Conservation (phyloP, 2,797 vertebrate genomes). For the Tinamus major region DNA sequence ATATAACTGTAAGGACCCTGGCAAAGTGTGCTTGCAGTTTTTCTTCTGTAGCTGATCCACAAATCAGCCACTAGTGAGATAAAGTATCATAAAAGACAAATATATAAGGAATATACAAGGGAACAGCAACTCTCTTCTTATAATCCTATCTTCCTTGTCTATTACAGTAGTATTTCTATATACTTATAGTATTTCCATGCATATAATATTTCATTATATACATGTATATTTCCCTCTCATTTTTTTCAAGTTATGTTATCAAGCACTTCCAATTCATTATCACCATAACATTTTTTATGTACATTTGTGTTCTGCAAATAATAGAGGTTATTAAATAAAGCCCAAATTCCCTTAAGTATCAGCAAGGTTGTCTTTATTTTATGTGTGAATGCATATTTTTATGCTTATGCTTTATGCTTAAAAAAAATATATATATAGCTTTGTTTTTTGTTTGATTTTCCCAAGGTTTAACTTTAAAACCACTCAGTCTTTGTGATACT, state of each 20-base stretch:
- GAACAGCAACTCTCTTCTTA: background rate
- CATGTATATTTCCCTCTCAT: background rate
- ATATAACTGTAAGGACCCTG: background rate
- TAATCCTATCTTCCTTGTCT: background rate
- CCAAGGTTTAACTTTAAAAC: background rate
- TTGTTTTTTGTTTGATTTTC: background rate
- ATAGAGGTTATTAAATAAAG: background rate
- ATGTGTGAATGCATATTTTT: background rate
- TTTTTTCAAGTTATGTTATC: background rate
- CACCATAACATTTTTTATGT: background rate
- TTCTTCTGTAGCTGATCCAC: background rate
- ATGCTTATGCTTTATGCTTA: background rate
- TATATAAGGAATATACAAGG: background rate
- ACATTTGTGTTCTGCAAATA: background rate
- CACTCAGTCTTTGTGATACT: background rate
- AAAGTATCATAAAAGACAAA: background rate
- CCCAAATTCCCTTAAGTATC: background rate
- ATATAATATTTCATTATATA: background rate
- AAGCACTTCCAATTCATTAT: background rate
- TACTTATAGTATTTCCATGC: background rate
- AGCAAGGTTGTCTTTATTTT: background rate
- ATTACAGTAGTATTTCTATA: background rate
- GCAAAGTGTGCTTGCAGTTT: background rate
- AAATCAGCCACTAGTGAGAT: background rate
- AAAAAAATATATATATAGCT: background rate